Base-by-base conservation (phyloP, 2,888 invertebrate species). In the Tinea semifulvella region DNA sequence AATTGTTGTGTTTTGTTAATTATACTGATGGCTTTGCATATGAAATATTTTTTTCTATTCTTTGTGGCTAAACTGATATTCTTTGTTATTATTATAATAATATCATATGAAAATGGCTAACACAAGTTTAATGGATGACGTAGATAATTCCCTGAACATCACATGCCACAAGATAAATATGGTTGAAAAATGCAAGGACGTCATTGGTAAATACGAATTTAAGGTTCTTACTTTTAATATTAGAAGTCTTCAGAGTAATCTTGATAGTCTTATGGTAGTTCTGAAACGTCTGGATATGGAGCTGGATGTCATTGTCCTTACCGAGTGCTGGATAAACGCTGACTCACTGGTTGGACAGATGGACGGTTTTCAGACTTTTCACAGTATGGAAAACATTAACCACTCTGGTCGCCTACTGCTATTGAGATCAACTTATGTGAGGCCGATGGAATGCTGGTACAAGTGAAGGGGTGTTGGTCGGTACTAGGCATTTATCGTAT, bases 371-470 rank as follows among this genome's bases (percentile, higher is more conserved):
- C 40, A 8, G 1, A 3, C 31, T 3, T 46, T 38, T 38, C 7
- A 13, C 2, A 44, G 49, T 3, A 13, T 31, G 10, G 45, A 46
- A 20, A 19, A 17, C 13, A 45, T 47, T 7, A 50, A 52, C 17
- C 44, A 48, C 40, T 42, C 43, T 13, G 48, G 42, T 46, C 27
- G 7, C 44, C 46, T 7, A 26, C 11, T 25, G 48, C 47, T 2
- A 14, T 27, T 1, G 53, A 53, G 20, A 48, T 49, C 1, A 7
- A 13, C 6, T 28, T 48, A 18, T 11, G 20, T 1, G 51, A 52
- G 1, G 45, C 47, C 1, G 39, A 49, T 40, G 50, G 51, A 42
- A n/a, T 52, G 38, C 17, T n/a, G n/a, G n/a, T n/a, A n/a, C n/a
- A n/a, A n/a, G n/a, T n/a, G n/a, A n/a, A n/a, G n/a, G n/a, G n/a